Evolutionary conservation across 2,888 invertebrate species (phyloP).

Genomic region (Erebia palarica): DNA sequence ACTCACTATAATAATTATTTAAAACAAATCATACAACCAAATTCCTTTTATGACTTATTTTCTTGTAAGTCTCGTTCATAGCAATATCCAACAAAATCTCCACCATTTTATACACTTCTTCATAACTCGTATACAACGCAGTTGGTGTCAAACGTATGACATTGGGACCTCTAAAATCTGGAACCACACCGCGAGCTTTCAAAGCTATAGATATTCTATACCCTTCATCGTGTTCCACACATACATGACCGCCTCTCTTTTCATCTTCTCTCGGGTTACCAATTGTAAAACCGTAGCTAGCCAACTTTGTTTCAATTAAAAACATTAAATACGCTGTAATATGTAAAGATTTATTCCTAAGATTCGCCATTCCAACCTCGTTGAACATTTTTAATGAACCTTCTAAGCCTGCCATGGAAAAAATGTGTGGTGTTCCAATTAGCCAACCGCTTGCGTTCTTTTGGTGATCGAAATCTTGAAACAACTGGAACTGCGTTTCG

Average conservation of each 20-base stretch:
- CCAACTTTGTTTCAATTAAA: slow-evolving; percentile 59
- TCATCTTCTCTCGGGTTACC: slow-evolving; percentile 61
- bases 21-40: slow-evolving; percentile 47
- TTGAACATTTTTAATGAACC: slow-evolving; percentile 61
- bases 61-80: slow-evolving; percentile 54
- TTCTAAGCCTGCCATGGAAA: slow-evolving; percentile 67
- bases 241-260: slow-evolving; percentile 66
- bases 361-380: slow-evolving; percentile 61
- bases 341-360: slow-evolving; percentile 66
- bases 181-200: slow-evolving; percentile 58
- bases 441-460: slow-evolving; percentile 67
- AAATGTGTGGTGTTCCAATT: slow-evolving; percentile 60
- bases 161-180: slow-evolving; percentile 67
- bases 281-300: slow-evolving; percentile 56
- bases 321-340: slow-evolving; percentile 70
- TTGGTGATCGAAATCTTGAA: slow-evolving; percentile 67
- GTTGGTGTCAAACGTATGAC: slow-evolving; percentile 64
- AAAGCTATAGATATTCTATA: slow-evolving; percentile 64
- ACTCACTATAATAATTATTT: neutral
- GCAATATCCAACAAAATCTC: slow-evolving; percentile 60
- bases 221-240: slow-evolving; percentile 64
- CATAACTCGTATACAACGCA: slow-evolving; percentile 66
- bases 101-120: slow-evolving; percentile 62
- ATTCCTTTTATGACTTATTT: slow-evolving; percentile 49
- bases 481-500: slow-evolving; percentile 60